Conservation (phyloP, 30 jellyfish, hydroid and myxozoan genomes). For the Hydractinia symbiolongicarpus region DNA sequence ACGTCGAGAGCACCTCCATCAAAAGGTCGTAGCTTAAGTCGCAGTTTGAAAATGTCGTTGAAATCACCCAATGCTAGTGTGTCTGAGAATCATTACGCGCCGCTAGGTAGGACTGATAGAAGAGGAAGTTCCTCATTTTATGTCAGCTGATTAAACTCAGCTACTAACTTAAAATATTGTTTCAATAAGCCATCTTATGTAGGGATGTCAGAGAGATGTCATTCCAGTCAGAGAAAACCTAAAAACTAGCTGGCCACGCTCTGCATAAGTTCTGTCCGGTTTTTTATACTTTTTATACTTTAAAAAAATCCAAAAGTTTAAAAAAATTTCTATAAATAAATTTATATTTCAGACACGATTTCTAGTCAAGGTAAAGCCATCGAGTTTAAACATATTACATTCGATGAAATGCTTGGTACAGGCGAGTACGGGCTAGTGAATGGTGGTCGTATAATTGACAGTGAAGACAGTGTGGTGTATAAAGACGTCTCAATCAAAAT, state of each 20-base stretch:
- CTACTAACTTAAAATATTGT: too few species aligned
- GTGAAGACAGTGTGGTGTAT: conserved; percentile 6
- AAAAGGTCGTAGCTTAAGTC: background rate
- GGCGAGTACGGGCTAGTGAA: conserved; percentile 38
- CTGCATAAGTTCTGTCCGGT: background rate
- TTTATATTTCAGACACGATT: conserved; percentile 19
- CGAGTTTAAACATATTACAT: conserved; percentile 28
- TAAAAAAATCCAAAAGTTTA: background rate
- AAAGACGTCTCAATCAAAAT: conserved; percentile 37
- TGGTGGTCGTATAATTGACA: conserved; percentile 41
- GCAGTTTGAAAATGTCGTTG: conserved; percentile 12
- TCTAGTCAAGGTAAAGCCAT: conserved; percentile 35
- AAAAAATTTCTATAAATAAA: background rate
- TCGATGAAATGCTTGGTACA: conserved; percentile 39
- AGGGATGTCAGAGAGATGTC: too few species aligned
- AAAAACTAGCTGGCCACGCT: background rate
- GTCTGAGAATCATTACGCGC: conserved; percentile 27
- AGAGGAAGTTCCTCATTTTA: too few species aligned
- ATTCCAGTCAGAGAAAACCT: too few species aligned
- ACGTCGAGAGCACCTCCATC: background rate
- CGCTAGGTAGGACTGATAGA: conserved; percentile 15
- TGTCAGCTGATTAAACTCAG: too few species aligned
- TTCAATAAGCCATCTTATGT: too few species aligned
- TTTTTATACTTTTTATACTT: background rate
- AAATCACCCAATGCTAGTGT: conserved; percentile 5